A percentile compares a stretch with the other conserved stretches of the same genome.
Conservation (phyloP, 2,113 vertebrate genomes). For the Dasyurus viverrinus region DNA sequence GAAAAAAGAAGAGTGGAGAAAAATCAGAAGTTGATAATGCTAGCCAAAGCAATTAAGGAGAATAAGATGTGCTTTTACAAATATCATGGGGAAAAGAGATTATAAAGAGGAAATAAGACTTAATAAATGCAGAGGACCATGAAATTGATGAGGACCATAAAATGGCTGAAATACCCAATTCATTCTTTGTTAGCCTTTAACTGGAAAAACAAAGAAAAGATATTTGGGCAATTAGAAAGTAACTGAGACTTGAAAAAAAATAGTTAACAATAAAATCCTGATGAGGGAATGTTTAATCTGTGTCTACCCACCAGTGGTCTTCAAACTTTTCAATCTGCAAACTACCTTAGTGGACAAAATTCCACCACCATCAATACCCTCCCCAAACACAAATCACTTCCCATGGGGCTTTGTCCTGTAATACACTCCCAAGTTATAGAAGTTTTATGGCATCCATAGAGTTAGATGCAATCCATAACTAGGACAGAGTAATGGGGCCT, state of each 20-base stretch:
- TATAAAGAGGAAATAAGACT: constrained; percentile 73
- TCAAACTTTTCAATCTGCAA: background rate
- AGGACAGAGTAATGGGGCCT: background rate
- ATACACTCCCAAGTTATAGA: background rate
- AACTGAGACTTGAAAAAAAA: constrained; percentile 16
- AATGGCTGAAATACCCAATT: constrained; percentile 46
- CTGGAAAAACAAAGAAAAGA: constrained; percentile 70
- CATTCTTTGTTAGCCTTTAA: constrained; percentile 67
- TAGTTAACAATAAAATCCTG: background rate
- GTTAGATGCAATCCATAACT: background rate
- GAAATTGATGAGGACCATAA: constrained; percentile 77
- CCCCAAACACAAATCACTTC: background rate
- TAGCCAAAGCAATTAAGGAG: constrained; percentile 63
- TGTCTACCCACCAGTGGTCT: accelerated
- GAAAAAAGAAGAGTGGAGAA: constrained; percentile 41
- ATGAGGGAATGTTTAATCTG: background rate
- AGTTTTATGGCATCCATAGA: background rate
- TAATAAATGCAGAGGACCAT: constrained; percentile 75
- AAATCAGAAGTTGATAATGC: constrained; percentile 59
- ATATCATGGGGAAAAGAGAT: constrained; percentile 69
- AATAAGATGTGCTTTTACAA: constrained; percentile 70
- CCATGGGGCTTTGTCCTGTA: background rate
- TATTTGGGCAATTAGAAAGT: constrained; percentile 39
- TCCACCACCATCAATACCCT: no score
- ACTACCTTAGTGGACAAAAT: no score